Evolutionary conservation across 2,888 invertebrate genomes (phyloP), one percentile per base, ranked within the genome.

Genomic region (Hypercompe scribonia): DNA sequence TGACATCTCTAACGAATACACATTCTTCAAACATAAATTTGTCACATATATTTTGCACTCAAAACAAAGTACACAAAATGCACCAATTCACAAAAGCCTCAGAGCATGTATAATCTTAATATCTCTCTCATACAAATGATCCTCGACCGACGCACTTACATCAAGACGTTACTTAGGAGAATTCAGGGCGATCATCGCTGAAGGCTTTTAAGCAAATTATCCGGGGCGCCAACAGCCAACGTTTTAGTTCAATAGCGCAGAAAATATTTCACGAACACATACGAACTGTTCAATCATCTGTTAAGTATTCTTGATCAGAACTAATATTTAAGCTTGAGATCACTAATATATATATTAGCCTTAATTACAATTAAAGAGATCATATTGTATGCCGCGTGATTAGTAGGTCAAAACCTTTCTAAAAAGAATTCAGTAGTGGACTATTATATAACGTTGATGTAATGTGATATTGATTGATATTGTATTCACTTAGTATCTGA

Each of bases 131-230:
- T 69, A 69, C 68, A 69, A 39, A 69, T 31, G 28, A 36, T 69
- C 36, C 61, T 77, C 69, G 68, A 82, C 75, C 78, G 73, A 65
- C 73, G 64, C 36, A 66, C 58, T 66, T 71, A 78, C 73, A 73
- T 82, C 66, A 77, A 82, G 78, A 81, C 66, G 73, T 81, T 72
- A 75, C 79, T 81, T 70, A 66, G 65, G 75, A 70, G 77, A 78
- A 77, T 78, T 70, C 61, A 58, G 70, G 63, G 70, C 79, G 72
- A 82, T 83, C 77, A 81, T 81, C 71, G 63, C 77, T 69, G 36
- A 67, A 61, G 66, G 81, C 82, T 82, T 83, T 82, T 78, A 81
- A 79, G 83, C 72, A 81, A 82, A 82, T 82, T 82, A 82, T 76
- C 65, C 79, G 68, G 65, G 34, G 73, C 75, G 63, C 61, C 73